These are phyloP conservation scores for Drosophila kanekoi DNA, from an alignment of 2,888 invertebrate genomes.

Conservation along the genomic window DNA sequence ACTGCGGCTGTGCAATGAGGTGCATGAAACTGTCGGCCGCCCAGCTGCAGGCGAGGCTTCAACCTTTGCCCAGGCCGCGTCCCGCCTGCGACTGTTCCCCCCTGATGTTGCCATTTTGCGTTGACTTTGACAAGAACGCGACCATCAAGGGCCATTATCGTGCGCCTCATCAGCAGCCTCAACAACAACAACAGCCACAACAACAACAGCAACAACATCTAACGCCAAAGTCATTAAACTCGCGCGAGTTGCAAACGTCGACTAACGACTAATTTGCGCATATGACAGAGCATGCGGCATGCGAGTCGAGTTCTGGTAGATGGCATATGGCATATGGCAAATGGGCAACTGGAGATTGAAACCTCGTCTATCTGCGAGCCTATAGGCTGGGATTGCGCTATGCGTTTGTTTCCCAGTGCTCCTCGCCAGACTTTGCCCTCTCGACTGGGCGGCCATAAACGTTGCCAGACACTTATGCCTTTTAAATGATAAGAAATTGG, in stretches of 20 bases:
- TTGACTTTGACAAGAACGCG: slow-evolving; percentile 79
- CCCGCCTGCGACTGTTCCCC: slow-evolving; percentile 4
- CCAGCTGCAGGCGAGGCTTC: slow-evolving; percentile 31
- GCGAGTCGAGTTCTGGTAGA: slow-evolving; percentile 45
- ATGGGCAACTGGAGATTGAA: slow-evolving; percentile 29
- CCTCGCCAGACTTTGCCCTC: too few species aligned
- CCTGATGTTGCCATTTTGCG: slow-evolving; percentile 58
- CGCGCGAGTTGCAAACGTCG: slow-evolving; percentile 61
- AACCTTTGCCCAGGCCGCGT: slow-evolving; percentile 37
- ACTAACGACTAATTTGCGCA: slow-evolving; percentile 80
- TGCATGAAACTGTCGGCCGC: slow-evolving; percentile 50
- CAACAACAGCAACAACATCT: slow-evolving; percentile 46
- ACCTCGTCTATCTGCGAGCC: slow-evolving; percentile 44
- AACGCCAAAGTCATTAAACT: slow-evolving; percentile 79
- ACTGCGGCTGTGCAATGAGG: slow-evolving; percentile 66
- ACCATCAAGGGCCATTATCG: slow-evolving; percentile 70
- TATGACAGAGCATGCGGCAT: slow-evolving; percentile 70
- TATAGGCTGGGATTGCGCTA: slow-evolving; percentile 69
- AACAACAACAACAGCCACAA: slow-evolving; percentile 31
- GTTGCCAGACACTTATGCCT: slow-evolving; percentile 65
- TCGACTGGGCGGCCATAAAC: slow-evolving; percentile 59
- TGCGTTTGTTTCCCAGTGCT: slow-evolving; percentile 70
- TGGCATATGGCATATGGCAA: slow-evolving; percentile 42
- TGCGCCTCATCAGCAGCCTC: slow-evolving; percentile 68
- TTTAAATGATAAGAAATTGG: slow-evolving; percentile 77